A percentile compares a stretch with the other conserved stretches of the same genome.
Conservation (phyloP, 2,888 invertebrate species). For the Cybosia mesomella region DNA sequence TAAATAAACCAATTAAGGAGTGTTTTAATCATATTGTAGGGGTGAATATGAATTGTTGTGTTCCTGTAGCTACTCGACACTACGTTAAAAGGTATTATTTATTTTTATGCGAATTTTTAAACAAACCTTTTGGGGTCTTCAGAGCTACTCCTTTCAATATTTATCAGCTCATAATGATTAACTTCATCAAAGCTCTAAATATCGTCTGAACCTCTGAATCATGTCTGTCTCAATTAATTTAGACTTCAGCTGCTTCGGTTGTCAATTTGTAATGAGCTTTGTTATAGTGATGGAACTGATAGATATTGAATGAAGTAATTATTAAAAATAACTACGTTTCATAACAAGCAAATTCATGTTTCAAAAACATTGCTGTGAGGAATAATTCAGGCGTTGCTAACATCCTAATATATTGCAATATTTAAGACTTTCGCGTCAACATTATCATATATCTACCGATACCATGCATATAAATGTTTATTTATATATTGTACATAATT, state of each 20-base stretch:
- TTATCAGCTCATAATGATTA: no score
- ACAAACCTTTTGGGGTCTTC: no score
- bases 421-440: neutral
- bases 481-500: no score
- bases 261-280: no score
- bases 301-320: no score
- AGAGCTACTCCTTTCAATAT: no score
- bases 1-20: neutral
- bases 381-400: neutral
- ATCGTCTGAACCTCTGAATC: neutral
- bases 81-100: neutral
- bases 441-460: neutral
- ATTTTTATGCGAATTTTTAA: neutral
- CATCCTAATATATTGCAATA: neutral
- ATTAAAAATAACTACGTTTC: no score
- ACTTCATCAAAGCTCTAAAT: neutral
- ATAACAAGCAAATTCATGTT: neutral
- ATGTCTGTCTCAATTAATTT: no score
- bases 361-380: neutral
- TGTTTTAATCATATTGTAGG: neutral
- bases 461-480: neutral
- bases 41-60: neutral
- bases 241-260: no score
- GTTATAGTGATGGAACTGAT: no score
- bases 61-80: neutral